Percentiles rank a stretch among this genome's conserved stretches.
phyloP scores from a whole-genome alignment of 2,797 vertebrate species.

The Triplophysa yarkandensis region DNA sequence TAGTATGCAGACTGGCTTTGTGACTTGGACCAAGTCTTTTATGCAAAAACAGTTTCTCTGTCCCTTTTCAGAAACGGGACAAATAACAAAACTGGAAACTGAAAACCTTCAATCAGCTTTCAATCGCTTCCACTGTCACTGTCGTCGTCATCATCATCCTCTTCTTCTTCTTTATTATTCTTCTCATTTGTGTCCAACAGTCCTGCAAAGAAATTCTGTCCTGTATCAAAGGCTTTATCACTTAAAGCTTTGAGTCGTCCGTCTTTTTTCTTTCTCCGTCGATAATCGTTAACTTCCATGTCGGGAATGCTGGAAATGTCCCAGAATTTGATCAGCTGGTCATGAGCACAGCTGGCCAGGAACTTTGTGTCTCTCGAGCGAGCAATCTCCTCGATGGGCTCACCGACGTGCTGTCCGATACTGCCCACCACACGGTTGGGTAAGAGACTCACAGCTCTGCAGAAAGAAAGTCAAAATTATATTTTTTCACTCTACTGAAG shows the following conservation, averaged over 20 bases:
- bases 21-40: background rate
- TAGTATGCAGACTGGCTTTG: background rate
- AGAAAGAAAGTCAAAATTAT: background rate
- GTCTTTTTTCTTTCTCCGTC: slow-evolving; percentile 85
- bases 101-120: slow-evolving; percentile 10
- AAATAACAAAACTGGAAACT: background rate
- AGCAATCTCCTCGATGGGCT: slow-evolving; percentile 88
- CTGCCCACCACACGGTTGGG: slow-evolving; percentile 91
- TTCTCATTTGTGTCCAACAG: slow-evolving; percentile 74
- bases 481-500: background rate
- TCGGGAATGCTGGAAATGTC: slow-evolving; percentile 76
- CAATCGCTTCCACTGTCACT: slow-evolving; percentile 69
- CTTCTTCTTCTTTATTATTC: slow-evolving; percentile 56
- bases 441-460: slow-evolving; percentile 86
- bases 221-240: slow-evolving; percentile 82
- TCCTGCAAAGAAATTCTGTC: slow-evolving; percentile 87
- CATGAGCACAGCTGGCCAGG: slow-evolving; percentile 88
- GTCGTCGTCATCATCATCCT: slow-evolving; percentile 56
- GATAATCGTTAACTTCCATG: slow-evolving; percentile 82
- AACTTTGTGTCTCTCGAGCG: slow-evolving; percentile 76
- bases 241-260: slow-evolving; percentile 82
- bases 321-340: slow-evolving; percentile 96
- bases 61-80: background rate
- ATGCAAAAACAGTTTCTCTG: background rate
- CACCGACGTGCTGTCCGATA: slow-evolving; percentile 88